Base-by-base conservation (phyloP, 2,113 vertebrate species). In the Shinisaurus crocodilurus region DNA sequence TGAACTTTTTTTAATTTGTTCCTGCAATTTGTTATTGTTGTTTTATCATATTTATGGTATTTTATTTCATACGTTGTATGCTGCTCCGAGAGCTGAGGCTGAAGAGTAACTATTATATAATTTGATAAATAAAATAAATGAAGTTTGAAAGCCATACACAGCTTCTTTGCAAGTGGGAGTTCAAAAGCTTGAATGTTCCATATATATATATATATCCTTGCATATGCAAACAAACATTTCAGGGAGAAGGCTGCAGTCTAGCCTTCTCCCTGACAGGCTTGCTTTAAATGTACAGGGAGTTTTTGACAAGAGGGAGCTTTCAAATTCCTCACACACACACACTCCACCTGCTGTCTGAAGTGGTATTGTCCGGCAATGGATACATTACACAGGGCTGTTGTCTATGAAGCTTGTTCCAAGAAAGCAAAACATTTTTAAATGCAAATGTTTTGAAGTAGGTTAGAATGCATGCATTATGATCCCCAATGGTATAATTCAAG, bases 381-480 rank as follows among this genome's bases (percentile, higher is more conserved):
- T 74, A 6, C 1, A 69, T 86, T 48, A 86, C 20, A 69, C 27
- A 12, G 34, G 32, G 3, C 27, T 85, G 9, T 9, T 29, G 6
- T 23, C 16, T 63, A 20, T 43, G 85, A 50, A 3, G 15, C 32
- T 86, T 63, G 88, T 16, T 43, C 57, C 50, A 65, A 43, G 65
- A 45, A n/a, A 45, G 70, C 81, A 87, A 90, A 85, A 90, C 67
- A 37, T 34, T 27, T 92, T 81, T 63, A 87, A 94, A 72, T 23
- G 54, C 0, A 50, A 57, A 69, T 72, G 90, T 80, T 92, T 76
- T 92, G 92, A 96, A 95, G 93, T 94, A 96, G 93, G 87, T 87
- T 94, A 87, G 82, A 91, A 87, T 91, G 65, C 48, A 70, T 50
- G n/a, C 82, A 69, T 88, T 37, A 83, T 16, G 16, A 57, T 80